These are phyloP conservation scores for Urocolius indicus DNA, from an alignment of 2,113 vertebrate genomes.

Conservation along the genomic window DNA sequence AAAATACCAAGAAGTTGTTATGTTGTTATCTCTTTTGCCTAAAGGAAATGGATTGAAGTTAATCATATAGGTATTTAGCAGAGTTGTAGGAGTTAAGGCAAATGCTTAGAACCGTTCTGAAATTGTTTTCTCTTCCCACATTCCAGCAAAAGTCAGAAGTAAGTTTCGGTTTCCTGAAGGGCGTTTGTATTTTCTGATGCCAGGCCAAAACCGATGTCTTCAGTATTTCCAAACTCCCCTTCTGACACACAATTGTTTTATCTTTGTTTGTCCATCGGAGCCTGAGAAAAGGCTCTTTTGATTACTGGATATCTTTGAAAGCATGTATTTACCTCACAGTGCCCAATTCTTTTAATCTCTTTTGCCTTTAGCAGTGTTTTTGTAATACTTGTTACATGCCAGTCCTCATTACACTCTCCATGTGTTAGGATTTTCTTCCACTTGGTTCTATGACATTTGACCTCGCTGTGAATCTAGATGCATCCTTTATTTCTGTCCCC, in stretches of 20 bases:
- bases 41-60: neutral
- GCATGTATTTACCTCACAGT: neutral
- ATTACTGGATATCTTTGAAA: neutral
- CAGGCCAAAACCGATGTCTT: neutral
- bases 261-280: neutral
- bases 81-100: neutral
- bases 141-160: neutral
- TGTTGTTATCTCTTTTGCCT: neutral
- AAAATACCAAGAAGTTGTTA: neutral
- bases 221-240: neutral
- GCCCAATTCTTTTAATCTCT: neutral
- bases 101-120: neutral
- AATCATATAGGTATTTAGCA: neutral
- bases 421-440: neutral
- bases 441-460: neutral
- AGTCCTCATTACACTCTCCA: neutral
- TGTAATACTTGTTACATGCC: neutral
- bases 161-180: slow-evolving; percentile 35
- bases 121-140: neutral
- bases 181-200: neutral
- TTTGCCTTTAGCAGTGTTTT: neutral
- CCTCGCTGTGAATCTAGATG: neutral
- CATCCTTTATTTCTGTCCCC: neutral
- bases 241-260: neutral
- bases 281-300: slow-evolving; percentile 9